These are phyloP conservation scores for Lacerta agilis DNA, from an alignment of 2,797 vertebrate genomes.

Conservation along the genomic window DNA sequence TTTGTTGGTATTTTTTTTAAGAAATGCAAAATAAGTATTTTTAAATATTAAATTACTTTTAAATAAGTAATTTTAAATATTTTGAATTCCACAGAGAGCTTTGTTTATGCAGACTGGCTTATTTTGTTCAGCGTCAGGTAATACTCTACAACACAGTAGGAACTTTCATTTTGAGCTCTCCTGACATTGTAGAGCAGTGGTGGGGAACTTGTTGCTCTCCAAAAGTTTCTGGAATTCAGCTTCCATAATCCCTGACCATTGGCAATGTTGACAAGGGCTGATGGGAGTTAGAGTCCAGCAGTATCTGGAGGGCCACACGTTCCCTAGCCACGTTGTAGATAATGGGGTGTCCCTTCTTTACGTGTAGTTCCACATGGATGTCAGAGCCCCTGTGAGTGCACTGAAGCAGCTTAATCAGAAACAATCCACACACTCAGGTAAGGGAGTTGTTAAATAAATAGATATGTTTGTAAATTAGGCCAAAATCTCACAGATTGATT, in stretches of 20 bases:
- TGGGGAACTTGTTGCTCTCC: neutral
- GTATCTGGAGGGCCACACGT: too few species aligned
- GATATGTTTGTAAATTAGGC: neutral
- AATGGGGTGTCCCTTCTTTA: neutral
- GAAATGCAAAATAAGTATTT: too few species aligned
- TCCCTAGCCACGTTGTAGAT: too few species aligned
- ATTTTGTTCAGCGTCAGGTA: neutral
- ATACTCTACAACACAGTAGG: neutral
- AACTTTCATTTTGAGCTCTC: neutral
- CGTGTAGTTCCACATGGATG: neutral
- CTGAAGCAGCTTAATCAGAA: neutral
- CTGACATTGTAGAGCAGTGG: neutral
- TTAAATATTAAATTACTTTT: too few species aligned
- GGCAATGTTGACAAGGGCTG: too few species aligned
- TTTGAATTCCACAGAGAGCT: neutral
- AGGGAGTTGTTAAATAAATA: neutral
- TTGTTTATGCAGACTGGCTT: neutral
- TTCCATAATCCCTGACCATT: too few species aligned
- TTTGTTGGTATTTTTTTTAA: neutral
- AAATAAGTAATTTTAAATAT: slow-evolving; percentile 1
- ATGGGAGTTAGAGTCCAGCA: too few species aligned
- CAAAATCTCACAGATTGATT: slow-evolving; percentile 17
- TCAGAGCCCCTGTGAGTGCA: neutral
- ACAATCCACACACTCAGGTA: neutral
- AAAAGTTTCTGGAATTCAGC: too few species aligned